phyloP scores from a whole-genome alignment of 1,140 invertebrate genomes.

The Cydia fagiglandana region DNA sequence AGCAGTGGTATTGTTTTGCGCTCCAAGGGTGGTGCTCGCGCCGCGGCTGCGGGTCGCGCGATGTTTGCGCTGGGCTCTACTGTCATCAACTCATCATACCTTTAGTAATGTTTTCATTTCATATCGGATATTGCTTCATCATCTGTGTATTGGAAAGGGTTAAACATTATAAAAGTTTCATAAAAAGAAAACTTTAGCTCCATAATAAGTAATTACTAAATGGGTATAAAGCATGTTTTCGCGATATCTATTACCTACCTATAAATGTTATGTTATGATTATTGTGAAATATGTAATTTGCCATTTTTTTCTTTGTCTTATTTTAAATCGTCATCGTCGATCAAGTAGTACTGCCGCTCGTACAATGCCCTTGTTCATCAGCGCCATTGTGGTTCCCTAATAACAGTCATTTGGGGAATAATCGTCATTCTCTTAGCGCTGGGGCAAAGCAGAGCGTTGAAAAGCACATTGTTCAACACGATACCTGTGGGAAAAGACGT shows the following conservation, averaged over 20 bases:
- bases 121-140: not conserved
- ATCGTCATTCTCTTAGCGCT: slow-evolving; percentile 61
- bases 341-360: not conserved
- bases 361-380: slow-evolving; percentile 47
- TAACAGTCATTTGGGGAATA: slow-evolving; percentile 69
- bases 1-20: slow-evolving; percentile 52
- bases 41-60: slow-evolving; percentile 33
- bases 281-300: not conserved
- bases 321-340: slow-evolving; percentile 25
- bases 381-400: slow-evolving; percentile 59
- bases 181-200: too few relatives aligned
- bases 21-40: slow-evolving; percentile 53
- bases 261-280: not conserved
- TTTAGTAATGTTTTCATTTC: not conserved
- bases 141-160: not conserved
- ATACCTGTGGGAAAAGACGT: slow-evolving; percentile 76
- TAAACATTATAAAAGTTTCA: too few relatives aligned
- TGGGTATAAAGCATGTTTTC: not conserved
- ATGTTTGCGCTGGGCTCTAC: not conserved
- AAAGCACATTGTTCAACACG: slow-evolving; percentile 56
- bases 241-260: not conserved
- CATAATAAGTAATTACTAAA: too few relatives aligned
- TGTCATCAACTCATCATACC: slow-evolving; percentile 5
- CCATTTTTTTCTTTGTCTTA: slow-evolving; percentile 30
- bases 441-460: slow-evolving; percentile 44